These are phyloP conservation scores for Bolborhynchus lineola DNA, from an alignment of 2,113 vertebrate genomes.

Conservation along the genomic window DNA sequence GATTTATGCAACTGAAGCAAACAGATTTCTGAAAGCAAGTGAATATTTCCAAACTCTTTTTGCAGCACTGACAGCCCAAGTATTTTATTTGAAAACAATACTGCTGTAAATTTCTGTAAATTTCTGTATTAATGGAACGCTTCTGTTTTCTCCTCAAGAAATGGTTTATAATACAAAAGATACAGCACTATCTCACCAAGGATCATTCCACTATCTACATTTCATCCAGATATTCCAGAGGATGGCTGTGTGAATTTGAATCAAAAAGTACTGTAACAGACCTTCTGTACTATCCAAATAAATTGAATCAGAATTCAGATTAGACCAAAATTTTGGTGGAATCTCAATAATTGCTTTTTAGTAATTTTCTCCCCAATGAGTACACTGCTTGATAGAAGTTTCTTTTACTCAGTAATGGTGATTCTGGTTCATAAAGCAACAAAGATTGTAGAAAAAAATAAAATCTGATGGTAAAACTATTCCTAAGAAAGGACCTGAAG, in stretches of 20 bases:
- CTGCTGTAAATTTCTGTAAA: fast-evolving
- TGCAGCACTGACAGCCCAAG: background rate
- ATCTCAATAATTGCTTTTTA: background rate
- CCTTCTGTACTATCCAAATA: background rate
- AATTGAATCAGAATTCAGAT: background rate
- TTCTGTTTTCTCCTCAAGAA: background rate
- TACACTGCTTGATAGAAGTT: background rate
- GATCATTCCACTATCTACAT: background rate
- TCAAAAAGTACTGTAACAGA: background rate
- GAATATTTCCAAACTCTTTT: background rate
- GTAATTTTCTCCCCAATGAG: background rate
- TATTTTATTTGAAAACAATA: background rate
- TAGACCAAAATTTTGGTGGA: background rate
- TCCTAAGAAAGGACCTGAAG: background rate
- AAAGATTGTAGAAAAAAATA: background rate
- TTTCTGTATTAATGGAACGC: background rate
- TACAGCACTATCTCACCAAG: background rate
- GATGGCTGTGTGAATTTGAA: background rate
- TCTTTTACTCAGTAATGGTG: background rate
- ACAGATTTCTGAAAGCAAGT: background rate
- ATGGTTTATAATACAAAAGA: background rate
- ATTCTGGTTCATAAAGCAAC: background rate
- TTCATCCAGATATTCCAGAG: background rate
- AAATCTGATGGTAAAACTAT: background rate
- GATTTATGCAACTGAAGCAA: background rate